A percentile compares a stretch with the other conserved stretches of the same genome.
Conservation (phyloP, 2,797 vertebrate genomes). For the Sarcophilus harrisii region DNA sequence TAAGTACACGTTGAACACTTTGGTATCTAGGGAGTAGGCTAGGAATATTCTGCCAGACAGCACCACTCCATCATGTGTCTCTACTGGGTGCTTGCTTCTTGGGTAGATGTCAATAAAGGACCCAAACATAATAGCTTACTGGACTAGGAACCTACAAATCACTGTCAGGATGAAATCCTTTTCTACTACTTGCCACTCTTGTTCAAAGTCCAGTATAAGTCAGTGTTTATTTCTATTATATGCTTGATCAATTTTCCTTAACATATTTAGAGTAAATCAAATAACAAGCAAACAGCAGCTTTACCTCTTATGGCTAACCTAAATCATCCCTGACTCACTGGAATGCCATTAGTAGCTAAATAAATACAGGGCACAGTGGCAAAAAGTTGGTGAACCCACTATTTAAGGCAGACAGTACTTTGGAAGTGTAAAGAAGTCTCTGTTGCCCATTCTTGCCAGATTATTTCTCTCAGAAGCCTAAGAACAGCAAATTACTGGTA, state of each 20-base stretch:
- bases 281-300: background rate
- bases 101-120: background rate
- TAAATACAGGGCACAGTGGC: background rate
- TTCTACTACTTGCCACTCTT: background rate
- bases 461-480: background rate
- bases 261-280: slow-evolving; percentile 40
- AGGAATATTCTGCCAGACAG: background rate
- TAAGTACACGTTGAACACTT: background rate
- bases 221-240: slow-evolving; percentile 43
- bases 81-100: slow-evolving; percentile 2
- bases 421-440: background rate
- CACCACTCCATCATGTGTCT: slow-evolving; percentile 28
- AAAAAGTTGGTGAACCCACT: slow-evolving; percentile 16
- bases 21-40: slow-evolving; percentile 17
- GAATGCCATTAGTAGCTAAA: background rate
- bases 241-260: background rate
- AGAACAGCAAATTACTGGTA: background rate
- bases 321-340: background rate
- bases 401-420: background rate
- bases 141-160: background rate
- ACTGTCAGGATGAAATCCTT: background rate
- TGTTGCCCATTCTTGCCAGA: background rate
- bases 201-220: background rate
- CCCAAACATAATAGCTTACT: background rate
- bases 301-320: slow-evolving; percentile 4